Evolutionary conservation across 2,888 invertebrate genomes (phyloP), one percentile per base, ranked within the genome.

Genomic region (Panopea generosa): DNA sequence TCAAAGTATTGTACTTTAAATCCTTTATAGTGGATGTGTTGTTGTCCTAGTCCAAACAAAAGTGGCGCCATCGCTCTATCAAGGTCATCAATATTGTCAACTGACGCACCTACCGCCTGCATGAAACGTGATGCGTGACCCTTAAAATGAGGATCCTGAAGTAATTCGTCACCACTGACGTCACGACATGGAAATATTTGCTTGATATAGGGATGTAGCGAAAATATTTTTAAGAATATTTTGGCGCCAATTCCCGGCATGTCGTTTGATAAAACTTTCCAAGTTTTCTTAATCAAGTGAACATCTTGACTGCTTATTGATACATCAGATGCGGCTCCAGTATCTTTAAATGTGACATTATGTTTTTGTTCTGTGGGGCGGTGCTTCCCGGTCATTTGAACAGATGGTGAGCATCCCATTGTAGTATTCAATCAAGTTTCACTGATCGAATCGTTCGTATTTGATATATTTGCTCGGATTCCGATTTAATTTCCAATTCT

Each of bases 81-180:
- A 7, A 86, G 72, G 61, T 87, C 80, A 62, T 87, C 82, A 7
- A 88, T 83, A 57, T 89, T 87, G 47, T 88, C 88, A 0, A 89
- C 84, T 2, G 86, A 87, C 2, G 88, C 87, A 2, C 87, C 87
- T 20, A 90, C 85, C n/a, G 89, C 88, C 59, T 89, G 88, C 88
- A 90, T 89, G 72, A 90, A 90, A n/a, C 90, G 69, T n/a, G 86
- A 77, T 16, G 90, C 89, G 50, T 90, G 90, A 7, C 87, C 86
- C 53, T 74, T 82, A 50, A 87, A 86, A 24, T 78, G 66, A 0
- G 53, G 50, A 65, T 89, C 83, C 2, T 67, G 63, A 20, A 85
- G 16, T 27, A 89, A 75, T 1, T 63, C 74, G 7, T 87, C 84
- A 11, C 85, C 86, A 26, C 84, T 82, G 27, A 83, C 70, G 45